A percentile compares a stretch with the other conserved stretches of the same genome.
phyloP scores from a whole-genome alignment of 92 coral and sea anemone species.

The Palythoa caribaeorum region DNA sequence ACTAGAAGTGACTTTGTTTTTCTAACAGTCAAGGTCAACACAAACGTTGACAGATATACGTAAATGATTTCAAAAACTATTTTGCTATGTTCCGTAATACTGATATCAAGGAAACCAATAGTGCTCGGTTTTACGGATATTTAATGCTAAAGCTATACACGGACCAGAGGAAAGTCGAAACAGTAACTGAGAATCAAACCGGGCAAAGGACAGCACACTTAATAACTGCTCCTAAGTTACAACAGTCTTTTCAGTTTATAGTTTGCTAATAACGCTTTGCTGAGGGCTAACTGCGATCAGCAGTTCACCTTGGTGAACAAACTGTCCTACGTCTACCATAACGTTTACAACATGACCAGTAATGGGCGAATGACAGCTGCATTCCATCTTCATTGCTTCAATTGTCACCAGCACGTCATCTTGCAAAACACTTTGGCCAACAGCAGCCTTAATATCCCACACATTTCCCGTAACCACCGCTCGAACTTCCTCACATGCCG shows the following conservation, averaged over 20 bases:
- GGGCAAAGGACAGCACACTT: too few relatives aligned
- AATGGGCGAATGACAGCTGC: conserved; percentile 50
- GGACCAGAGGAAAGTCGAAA: too few relatives aligned
- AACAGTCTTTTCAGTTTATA: not conserved
- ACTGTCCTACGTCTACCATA: conserved; percentile 50
- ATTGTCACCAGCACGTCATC: conserved; percentile 46
- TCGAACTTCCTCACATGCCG: conserved; percentile 49
- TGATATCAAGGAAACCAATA: too few relatives aligned
- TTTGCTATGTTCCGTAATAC: too few relatives aligned
- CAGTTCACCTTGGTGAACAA: conserved; percentile 65
- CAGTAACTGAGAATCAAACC: too few relatives aligned
- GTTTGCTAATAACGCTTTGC: not conserved
- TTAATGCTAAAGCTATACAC: too few relatives aligned
- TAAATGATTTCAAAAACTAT: too few relatives aligned
- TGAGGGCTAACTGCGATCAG: conserved; percentile 31
- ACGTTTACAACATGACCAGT: conserved; percentile 43
- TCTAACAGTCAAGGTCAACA: too few relatives aligned
- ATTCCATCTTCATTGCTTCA: conserved; percentile 74
- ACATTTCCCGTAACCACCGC: conserved; percentile 60
- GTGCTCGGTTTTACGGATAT: too few relatives aligned
- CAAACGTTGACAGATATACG: too few relatives aligned
- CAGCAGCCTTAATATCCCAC: conserved; percentile 46
- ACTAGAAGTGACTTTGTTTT: too few relatives aligned
- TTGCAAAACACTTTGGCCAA: conserved; percentile 38
- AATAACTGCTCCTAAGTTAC: too few relatives aligned